Conservation (phyloP, 2,797 vertebrate genomes). For the Knipowitschia caucasica region DNA sequence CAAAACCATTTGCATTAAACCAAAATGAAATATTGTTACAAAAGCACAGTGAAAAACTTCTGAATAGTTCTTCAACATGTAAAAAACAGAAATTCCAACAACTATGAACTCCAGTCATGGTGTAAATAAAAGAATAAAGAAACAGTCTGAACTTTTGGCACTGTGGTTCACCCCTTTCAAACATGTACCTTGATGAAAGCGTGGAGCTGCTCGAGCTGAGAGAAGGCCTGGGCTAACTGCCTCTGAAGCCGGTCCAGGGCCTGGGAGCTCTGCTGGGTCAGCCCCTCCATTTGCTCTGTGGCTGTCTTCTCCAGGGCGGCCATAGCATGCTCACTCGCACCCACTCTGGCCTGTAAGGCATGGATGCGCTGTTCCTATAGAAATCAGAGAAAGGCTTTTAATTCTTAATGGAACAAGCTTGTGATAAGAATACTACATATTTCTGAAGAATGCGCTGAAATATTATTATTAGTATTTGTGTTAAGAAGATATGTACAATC, state of each 20-base stretch:
- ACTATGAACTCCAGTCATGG: neutral
- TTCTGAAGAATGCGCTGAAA: neutral
- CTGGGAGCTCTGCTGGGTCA: slow-evolving; percentile 82
- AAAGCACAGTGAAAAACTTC: too few species aligned
- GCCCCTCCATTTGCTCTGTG: slow-evolving; percentile 78
- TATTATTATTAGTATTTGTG: too few species aligned
- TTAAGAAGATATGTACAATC: too few species aligned
- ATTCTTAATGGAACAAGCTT: slow-evolving; percentile 10
- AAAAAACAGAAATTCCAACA: too few species aligned
- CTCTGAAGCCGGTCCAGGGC: slow-evolving; percentile 80
- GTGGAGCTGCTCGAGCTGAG: slow-evolving; percentile 82
- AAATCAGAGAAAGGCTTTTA: slow-evolving; percentile 15
- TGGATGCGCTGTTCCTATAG: slow-evolving; percentile 76
- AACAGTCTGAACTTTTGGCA: neutral
- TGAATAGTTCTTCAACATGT: too few species aligned
- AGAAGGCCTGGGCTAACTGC: slow-evolving; percentile 70
- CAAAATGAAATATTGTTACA: too few species aligned
- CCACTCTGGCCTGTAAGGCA: slow-evolving; percentile 74
- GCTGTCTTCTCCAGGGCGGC: slow-evolving; percentile 79
- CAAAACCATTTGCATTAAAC: too few species aligned
- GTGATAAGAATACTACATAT: slow-evolving; percentile 1
- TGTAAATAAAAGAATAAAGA: neutral
- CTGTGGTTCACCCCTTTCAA: neutral
- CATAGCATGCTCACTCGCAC: slow-evolving; percentile 76
- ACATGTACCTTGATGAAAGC: slow-evolving; percentile 83